A percentile compares a stretch with the other conserved stretches of the same genome.
phyloP scores from a whole-genome alignment of 2,888 invertebrate species.

The Argynnis bischoffii region DNA sequence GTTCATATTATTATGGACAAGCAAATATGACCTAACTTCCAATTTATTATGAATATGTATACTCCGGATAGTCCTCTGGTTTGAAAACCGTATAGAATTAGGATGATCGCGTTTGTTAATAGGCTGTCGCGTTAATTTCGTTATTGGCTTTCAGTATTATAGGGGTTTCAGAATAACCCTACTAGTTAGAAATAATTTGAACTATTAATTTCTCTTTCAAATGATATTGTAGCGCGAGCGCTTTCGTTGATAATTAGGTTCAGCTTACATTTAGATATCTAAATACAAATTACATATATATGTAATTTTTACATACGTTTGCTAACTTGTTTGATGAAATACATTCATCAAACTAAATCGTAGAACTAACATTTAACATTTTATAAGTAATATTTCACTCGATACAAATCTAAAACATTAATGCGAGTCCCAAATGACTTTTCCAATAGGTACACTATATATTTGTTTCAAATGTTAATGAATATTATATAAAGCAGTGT shows the following conservation, averaged over 20 bases:
- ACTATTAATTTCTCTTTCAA: conserved; percentile 29
- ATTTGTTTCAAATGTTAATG: conserved; percentile 3
- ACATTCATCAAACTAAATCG: not conserved
- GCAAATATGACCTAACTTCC: not conserved
- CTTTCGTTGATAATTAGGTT: conserved; percentile 18
- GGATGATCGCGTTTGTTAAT: conserved; percentile 4
- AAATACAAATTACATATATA: conserved; percentile 5
- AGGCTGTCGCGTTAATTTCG: conserved; percentile 21
- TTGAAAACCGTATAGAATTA: conserved; percentile 5
- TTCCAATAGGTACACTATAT: conserved; percentile 36
- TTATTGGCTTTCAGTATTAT: conserved; percentile 33
- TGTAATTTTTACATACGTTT: conserved; percentile 14
- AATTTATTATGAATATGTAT: not conserved
- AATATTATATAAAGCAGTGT: not conserved
- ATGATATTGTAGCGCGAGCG: conserved; percentile 23
- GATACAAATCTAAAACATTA: conserved; percentile 32
- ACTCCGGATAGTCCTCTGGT: not conserved
- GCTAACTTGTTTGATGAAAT: not conserved
- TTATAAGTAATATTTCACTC: conserved; percentile 31
- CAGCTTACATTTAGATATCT: conserved; percentile 10
- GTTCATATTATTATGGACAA: too few relatives aligned
- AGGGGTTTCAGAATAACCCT: conserved; percentile 31
- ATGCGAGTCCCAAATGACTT: conserved; percentile 45
- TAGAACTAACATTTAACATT: conserved; percentile 12
- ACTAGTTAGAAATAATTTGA: conserved; percentile 29